phyloP scores from a whole-genome alignment of 2,797 vertebrate species.

The Pantherophis vulpinus region DNA sequence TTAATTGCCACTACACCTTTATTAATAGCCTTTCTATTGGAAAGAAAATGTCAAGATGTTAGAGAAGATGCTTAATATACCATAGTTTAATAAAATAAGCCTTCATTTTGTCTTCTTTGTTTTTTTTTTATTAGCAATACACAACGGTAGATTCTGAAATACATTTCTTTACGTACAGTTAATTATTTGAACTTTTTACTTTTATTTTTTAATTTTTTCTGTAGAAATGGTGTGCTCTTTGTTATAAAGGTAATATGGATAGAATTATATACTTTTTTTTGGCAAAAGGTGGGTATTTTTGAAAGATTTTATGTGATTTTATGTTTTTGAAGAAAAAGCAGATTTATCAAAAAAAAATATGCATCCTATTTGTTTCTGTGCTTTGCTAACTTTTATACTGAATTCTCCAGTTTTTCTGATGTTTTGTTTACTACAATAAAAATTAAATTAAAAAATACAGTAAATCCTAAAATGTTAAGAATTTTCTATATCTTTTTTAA shows the following conservation, averaged over 20 bases:
- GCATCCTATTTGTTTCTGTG: neutral
- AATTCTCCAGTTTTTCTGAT: neutral
- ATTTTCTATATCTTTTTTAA: slow-evolving; percentile 26
- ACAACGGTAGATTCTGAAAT: neutral
- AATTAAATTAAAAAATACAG: neutral
- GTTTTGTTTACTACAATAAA: neutral
- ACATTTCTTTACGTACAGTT: neutral
- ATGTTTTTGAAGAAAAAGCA: neutral
- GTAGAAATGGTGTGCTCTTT: neutral
- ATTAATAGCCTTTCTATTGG: neutral
- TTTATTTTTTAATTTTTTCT: neutral
- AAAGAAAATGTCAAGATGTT: neutral
- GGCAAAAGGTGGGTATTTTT: fast-evolving
- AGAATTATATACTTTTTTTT: neutral
- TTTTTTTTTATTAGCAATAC: neutral
- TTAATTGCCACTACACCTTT: neutral
- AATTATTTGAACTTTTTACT: neutral
- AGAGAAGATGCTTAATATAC: neutral
- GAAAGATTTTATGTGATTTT: neutral
- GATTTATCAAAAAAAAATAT: neutral
- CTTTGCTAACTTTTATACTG: neutral
- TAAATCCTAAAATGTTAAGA: slow-evolving; percentile 15
- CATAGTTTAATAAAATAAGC: neutral
- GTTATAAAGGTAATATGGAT: neutral
- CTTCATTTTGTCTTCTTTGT: neutral